Base-by-base conservation (phyloP, 2,113 vertebrate species). In the Nycticebus coucang region DNA sequence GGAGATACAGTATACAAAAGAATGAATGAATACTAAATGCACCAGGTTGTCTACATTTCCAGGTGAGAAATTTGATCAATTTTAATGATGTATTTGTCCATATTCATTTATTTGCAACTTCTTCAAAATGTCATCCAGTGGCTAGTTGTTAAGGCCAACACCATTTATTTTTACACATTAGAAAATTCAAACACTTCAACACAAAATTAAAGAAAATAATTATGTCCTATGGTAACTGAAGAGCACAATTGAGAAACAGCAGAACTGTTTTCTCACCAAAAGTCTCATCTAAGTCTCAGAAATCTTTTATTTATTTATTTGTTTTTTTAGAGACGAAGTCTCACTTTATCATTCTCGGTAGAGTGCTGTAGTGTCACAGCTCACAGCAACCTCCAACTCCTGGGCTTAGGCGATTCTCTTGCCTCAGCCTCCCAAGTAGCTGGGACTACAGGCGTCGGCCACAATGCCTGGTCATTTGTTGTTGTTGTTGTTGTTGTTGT, bases 91-190 rank as follows among this genome's bases (percentile, higher is more conserved):
- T 79, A 98, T 95, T 96, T 99, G 96, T 97, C 96, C 95, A 53
- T 96, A 96, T 97, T 99, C 98, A 93, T 99, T 98, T 0, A 93
- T 95, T 94, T 98, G 98, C 95, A 99, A 84, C 98, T 99, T 99
- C 97, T 98, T 97, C 91, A 99, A 98, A 95, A 99, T 98, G 92
- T 98, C 98, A 92, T 99, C 98, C 74, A 99, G 99, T 99, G 97
- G 94, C 86, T 92, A 37, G 81, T 6, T 93, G 99, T 99, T 98
- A 99, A 99, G 99, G 98, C 91, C 93, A 97, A 97, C 30, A 74
- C 59, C 19, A 74, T 68, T 94, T 89, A 35, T 45, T 87, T 93
- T 79, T 82, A 95, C 33, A 95, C 28, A 41, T 92, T 53, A 79
- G 71, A 95, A 95, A 94, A 80, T 6, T 79, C 37, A 89, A 50